A percentile compares a stretch with the other conserved stretches of the same genome.
Evolutionary conservation across 1,140 invertebrate genomes (phyloP).

Genomic region (Lethrus apterus): DNA sequence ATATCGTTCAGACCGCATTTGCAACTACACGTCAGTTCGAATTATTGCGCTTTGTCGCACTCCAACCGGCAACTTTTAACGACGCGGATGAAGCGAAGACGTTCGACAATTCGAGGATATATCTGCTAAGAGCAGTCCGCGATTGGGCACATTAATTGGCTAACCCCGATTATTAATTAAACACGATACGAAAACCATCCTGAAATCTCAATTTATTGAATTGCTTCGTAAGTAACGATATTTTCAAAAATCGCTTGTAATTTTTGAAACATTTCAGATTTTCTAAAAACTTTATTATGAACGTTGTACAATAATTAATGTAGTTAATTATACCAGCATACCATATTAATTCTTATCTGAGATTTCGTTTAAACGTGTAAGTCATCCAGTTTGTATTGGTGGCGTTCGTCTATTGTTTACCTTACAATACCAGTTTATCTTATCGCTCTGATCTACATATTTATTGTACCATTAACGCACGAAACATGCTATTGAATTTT

Average conservation of each 20-base stretch:
- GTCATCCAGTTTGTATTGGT: constrained; percentile 5
- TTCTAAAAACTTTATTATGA: too few species aligned
- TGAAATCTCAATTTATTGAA: too few species aligned
- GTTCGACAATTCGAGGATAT: constrained; percentile 18
- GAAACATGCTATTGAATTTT: constrained; percentile 33
- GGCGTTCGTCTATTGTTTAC: background rate
- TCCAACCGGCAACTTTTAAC: background rate
- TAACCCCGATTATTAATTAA: constrained; percentile 29
- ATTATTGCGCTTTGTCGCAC: background rate
- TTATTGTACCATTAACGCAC: constrained; percentile 34
- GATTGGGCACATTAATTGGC: constrained; percentile 30
- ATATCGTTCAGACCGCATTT: background rate
- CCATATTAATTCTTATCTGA: background rate
- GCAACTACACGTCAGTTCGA: background rate
- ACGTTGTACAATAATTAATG: too few species aligned
- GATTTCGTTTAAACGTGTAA: background rate
- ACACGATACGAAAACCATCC: constrained; percentile 19
- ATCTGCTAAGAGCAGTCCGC: constrained; percentile 23
- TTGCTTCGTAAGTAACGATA: too few species aligned
- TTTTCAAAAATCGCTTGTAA: too few species aligned
- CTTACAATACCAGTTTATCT: background rate
- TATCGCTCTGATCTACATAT: constrained; percentile 24
- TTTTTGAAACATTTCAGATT: too few species aligned
- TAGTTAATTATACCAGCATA: background rate
- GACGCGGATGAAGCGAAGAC: background rate